A percentile compares a stretch with the other conserved stretches of the same genome.
Evolutionary conservation across 2,888 invertebrate species (phyloP).

Genomic region (Sycophila texana): DNA sequence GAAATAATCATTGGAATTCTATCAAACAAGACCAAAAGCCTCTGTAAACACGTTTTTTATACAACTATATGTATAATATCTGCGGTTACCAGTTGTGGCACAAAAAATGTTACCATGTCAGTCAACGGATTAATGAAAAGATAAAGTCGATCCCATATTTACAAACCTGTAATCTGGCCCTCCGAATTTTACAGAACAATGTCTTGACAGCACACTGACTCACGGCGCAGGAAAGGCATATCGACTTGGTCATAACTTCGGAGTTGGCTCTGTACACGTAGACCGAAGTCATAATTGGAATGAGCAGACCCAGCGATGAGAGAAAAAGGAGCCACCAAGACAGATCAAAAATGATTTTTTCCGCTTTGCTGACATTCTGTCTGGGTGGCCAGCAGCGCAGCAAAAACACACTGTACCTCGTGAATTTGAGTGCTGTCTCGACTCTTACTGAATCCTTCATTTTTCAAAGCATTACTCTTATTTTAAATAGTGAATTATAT

Average conservation of each 20-base stretch:
- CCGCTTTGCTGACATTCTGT: conserved; percentile 1
- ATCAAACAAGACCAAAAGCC: neutral
- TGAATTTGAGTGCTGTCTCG: conserved; percentile 31
- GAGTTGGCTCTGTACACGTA: conserved; percentile 48
- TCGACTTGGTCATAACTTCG: conserved; percentile 55
- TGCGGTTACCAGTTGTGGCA: no score
- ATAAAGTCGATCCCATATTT: neutral
- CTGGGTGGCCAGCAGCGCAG: conserved; percentile 34
- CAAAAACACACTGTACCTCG: conserved; percentile 35
- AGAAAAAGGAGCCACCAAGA: conserved; percentile 46
- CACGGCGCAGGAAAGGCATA: conserved; percentile 50
- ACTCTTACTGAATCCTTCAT: conserved; percentile 29
- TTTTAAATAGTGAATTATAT: neutral
- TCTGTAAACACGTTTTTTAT: neutral
- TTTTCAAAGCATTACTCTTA: neutral
- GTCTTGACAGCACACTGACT: conserved; percentile 43
- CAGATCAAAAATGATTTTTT: conserved; percentile 39
- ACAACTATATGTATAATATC: neutral
- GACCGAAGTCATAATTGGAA: conserved; percentile 45
- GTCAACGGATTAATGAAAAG: neutral
- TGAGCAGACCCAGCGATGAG: conserved; percentile 44
- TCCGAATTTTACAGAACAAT: conserved; percentile 48
- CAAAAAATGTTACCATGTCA: neutral
- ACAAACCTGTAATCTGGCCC: conserved; percentile 54
- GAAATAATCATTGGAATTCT: neutral